Evolutionary conservation across 1,140 invertebrate genomes (phyloP).

Genomic region (Zaprionus gabonicus): DNA sequence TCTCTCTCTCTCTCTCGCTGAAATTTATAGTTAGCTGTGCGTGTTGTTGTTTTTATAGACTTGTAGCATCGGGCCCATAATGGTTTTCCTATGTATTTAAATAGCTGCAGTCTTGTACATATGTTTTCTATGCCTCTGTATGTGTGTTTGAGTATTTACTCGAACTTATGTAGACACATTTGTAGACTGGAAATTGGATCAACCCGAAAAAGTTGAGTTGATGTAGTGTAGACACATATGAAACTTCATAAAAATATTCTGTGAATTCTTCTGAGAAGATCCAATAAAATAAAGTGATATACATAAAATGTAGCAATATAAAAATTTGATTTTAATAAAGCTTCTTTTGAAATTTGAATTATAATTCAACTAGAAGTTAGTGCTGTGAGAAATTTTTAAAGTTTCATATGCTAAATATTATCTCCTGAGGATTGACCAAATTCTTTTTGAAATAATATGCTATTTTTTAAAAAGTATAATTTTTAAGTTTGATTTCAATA

Average conservation of each 20-base stretch:
- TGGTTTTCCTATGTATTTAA: conserved; percentile 39
- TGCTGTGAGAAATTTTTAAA: too few species aligned
- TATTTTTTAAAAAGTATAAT: too few species aligned
- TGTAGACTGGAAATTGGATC: not conserved
- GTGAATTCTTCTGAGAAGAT: not conserved
- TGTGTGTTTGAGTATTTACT: conserved; percentile 10
- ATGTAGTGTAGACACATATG: not conserved
- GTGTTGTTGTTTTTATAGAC: conserved; percentile 39
- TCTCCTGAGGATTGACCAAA: accelerated
- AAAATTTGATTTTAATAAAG: too few species aligned
- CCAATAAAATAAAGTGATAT: too few species aligned
- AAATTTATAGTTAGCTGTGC: conserved; percentile 50
- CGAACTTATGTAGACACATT: not conserved
- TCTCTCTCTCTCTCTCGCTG: conserved; percentile 1
- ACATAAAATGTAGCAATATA: too few species aligned
- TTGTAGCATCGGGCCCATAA: conserved; percentile 39
- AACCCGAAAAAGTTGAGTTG: not conserved
- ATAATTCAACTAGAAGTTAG: too few species aligned
- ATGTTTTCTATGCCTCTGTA: conserved; percentile 1
- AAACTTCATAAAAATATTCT: not conserved
- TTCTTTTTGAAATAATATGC: too few species aligned
- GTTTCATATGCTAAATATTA: too few species aligned
- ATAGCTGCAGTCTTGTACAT: conserved; percentile 11
- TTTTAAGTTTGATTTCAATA: too few species aligned
- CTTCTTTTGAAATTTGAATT: too few species aligned